Evolutionary conservation across 2,797 vertebrate genomes (phyloP).

Genomic region (Helostoma temminkii): DNA sequence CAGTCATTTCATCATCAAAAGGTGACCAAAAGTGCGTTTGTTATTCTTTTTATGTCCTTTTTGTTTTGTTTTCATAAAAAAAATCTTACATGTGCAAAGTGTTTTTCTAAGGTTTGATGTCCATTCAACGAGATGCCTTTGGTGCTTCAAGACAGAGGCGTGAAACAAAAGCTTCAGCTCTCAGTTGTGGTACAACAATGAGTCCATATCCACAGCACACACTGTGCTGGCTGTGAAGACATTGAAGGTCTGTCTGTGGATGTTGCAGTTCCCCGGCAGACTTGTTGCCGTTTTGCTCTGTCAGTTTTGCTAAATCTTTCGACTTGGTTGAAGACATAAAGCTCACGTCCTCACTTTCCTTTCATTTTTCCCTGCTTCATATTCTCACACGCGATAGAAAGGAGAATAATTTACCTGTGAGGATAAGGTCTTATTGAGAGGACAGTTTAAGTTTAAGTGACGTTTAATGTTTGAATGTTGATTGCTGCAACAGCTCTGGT

Average conservation of each 20-base stretch:
- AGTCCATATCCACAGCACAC: slow-evolving; percentile 49
- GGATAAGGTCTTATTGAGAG: neutral
- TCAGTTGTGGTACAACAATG: slow-evolving; percentile 51
- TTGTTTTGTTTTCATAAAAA: neutral
- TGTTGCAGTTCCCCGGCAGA: slow-evolving; percentile 47
- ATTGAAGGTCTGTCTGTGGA: slow-evolving; percentile 31
- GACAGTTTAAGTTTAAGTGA: neutral
- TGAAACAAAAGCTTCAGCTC: slow-evolving; percentile 44
- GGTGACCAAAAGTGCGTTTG: neutral
- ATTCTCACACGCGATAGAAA: neutral
- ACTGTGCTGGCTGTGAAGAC: slow-evolving; percentile 35
- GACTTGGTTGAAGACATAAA: slow-evolving; percentile 25
- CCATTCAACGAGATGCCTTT: neutral
- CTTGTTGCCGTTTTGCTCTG: slow-evolving; percentile 70
- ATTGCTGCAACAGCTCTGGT: neutral
- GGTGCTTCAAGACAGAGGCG: slow-evolving; percentile 29
- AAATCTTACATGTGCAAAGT: neutral
- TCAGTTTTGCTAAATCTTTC: slow-evolving; percentile 28
- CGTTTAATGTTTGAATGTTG: neutral
- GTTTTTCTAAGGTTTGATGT: slow-evolving; percentile 1
- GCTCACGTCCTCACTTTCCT: neutral
- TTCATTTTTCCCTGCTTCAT: neutral
- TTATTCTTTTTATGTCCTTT: neutral
- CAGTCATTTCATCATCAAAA: neutral
- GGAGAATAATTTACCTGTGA: neutral